Evolutionary conservation across 92 coral and sea anemone genomes (phyloP).

Genomic region (Bergia sp.): DNA sequence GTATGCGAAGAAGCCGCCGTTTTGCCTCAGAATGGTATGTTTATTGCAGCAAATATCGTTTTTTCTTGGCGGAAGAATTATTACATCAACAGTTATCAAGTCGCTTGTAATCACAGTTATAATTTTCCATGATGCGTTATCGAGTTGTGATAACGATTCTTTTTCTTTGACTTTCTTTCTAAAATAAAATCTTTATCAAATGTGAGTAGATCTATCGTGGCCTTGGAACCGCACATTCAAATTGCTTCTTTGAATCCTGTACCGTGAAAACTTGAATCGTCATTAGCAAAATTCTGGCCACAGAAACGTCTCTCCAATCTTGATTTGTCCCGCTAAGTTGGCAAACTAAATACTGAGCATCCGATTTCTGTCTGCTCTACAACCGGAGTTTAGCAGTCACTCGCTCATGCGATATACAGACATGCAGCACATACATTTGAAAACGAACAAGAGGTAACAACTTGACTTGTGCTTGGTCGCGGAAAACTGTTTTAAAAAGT

Average conservation of each 20-base stretch:
- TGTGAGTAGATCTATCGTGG: background rate
- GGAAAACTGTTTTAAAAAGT: background rate
- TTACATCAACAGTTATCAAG: background rate
- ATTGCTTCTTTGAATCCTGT: background rate
- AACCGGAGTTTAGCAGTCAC: background rate
- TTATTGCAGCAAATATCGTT: background rate
- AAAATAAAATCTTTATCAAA: background rate
- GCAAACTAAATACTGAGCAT: too few relatives aligned
- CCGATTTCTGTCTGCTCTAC: background rate
- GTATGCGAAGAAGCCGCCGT: background rate
- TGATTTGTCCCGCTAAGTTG: background rate
- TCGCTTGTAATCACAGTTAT: background rate
- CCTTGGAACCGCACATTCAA: background rate
- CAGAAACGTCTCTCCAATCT: constrained; percentile 12
- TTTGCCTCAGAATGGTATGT: background rate
- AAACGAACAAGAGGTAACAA: background rate
- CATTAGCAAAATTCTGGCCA: constrained; percentile 2
- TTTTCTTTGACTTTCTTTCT: background rate
- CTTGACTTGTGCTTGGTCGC: background rate
- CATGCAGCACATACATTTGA: background rate
- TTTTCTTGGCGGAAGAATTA: background rate
- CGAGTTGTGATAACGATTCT: background rate
- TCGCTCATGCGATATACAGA: background rate
- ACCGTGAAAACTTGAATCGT: background rate
- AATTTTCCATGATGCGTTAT: background rate